These are phyloP conservation scores for Diarsia dahlii DNA, from an alignment of 2,888 invertebrate genomes.

Conservation along the genomic window DNA sequence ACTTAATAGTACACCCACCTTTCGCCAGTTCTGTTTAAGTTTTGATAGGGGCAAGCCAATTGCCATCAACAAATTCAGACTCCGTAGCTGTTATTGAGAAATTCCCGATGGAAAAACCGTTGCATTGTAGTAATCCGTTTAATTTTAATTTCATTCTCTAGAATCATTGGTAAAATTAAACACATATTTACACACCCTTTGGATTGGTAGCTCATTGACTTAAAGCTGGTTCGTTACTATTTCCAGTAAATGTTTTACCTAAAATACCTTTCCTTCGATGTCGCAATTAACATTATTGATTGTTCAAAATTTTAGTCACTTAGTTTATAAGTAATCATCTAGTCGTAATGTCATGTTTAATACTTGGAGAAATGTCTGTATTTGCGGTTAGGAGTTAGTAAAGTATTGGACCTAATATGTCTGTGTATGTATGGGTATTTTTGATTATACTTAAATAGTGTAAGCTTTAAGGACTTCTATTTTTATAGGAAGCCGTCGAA, in stretches of 20 bases:
- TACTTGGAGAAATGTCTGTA: not conserved
- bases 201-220: not conserved
- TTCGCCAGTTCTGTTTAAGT: too few relatives aligned
- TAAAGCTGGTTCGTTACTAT: not conserved
- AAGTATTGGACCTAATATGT: not conserved
- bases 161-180: not conserved
- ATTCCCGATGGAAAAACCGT: too few relatives aligned
- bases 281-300: constrained; percentile 7
- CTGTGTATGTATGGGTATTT: not conserved
- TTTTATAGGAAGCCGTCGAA: not conserved
- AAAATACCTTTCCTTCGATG: not conserved
- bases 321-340: not conserved
- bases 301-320: not conserved
- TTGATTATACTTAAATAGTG: not conserved
- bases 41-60: too few relatives aligned
- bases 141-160: not conserved
- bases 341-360: not conserved
- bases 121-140: not conserved
- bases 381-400: not conserved
- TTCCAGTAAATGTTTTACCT: not conserved
- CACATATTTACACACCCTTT: not conserved
- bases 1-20: too few relatives aligned
- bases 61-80: too few relatives aligned
- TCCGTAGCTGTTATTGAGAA: too few relatives aligned
- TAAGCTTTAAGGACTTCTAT: not conserved